Percentiles rank a stretch among this genome's conserved stretches.
Evolutionary conservation across 2,797 vertebrate genomes (phyloP).

Genomic region (Poeciliopsis presidionis): DNA sequence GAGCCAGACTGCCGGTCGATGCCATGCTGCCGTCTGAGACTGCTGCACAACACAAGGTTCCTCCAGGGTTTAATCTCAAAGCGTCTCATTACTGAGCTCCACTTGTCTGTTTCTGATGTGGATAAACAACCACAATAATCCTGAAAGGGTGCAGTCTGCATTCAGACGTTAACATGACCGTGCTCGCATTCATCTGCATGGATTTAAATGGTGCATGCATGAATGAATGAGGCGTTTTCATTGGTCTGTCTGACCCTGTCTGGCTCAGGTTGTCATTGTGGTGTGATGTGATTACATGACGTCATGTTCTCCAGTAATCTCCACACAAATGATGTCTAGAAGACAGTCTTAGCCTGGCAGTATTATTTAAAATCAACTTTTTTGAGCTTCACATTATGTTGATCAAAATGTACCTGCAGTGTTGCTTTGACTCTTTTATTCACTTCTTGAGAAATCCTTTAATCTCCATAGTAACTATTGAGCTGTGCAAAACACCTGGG

Average conservation of each 20-base stretch:
- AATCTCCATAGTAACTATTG: too few species aligned
- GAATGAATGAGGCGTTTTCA: neutral
- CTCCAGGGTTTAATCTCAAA: neutral
- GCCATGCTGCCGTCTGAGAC: conserved; percentile 86
- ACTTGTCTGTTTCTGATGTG: neutral
- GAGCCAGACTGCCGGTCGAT: conserved; percentile 79
- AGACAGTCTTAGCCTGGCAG: neutral
- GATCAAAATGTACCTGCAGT: too few species aligned
- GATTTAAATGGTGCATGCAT: neutral
- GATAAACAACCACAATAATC: neutral
- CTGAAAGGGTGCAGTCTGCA: neutral
- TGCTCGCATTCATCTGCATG: neutral
- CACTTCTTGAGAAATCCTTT: too few species aligned
- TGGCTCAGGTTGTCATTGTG: neutral
- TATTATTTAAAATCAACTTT: too few species aligned
- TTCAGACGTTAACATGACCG: neutral
- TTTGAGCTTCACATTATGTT: too few species aligned
- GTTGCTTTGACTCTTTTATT: too few species aligned
- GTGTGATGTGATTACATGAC: neutral
- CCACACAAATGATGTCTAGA: neutral
- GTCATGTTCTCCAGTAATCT: neutral
- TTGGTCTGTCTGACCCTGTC: neutral
- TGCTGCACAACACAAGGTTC: conserved; percentile 81
- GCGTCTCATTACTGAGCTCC: neutral
- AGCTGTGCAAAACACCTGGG: too few species aligned